These are phyloP conservation scores for Oasisia sp. DNA, from an alignment of 2,888 invertebrate genomes.

Conservation along the genomic window DNA sequence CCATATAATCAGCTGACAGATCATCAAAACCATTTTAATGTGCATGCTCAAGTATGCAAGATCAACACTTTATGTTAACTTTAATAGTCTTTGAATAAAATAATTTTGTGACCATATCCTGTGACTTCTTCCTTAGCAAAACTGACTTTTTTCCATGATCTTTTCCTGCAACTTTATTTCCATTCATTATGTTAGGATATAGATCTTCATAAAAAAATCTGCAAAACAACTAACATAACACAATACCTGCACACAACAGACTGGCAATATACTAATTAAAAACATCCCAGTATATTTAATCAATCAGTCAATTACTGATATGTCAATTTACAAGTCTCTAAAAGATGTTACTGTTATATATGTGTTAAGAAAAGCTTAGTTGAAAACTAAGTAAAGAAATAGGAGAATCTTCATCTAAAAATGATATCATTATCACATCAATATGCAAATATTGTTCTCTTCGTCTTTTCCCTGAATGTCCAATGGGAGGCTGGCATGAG, in stretches of 20 bases:
- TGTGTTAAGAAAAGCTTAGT: background rate
- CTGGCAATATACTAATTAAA: background rate
- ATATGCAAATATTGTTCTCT: background rate
- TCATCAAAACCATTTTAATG: too few species aligned
- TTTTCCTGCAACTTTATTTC: too few species aligned
- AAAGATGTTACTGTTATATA: background rate
- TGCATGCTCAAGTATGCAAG: too few species aligned
- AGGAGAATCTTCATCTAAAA: background rate
- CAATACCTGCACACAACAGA: background rate
- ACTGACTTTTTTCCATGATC: too few species aligned
- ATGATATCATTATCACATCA: background rate
- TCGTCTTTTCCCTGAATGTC: too few species aligned
- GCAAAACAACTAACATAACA: background rate
- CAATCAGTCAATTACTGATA: background rate
- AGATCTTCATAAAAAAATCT: background rate
- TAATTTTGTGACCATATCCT: too few species aligned
- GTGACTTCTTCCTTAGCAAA: too few species aligned
- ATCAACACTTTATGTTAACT: too few species aligned
- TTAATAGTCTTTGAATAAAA: too few species aligned
- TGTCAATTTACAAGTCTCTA: background rate
- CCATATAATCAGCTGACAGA: too few species aligned
- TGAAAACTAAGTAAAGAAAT: background rate
- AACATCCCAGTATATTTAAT: background rate
- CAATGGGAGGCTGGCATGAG: too few species aligned
- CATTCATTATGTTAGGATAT: background rate